Conservation (phyloP, 2,888 invertebrate species). For the Heliothis peltigera region DNA sequence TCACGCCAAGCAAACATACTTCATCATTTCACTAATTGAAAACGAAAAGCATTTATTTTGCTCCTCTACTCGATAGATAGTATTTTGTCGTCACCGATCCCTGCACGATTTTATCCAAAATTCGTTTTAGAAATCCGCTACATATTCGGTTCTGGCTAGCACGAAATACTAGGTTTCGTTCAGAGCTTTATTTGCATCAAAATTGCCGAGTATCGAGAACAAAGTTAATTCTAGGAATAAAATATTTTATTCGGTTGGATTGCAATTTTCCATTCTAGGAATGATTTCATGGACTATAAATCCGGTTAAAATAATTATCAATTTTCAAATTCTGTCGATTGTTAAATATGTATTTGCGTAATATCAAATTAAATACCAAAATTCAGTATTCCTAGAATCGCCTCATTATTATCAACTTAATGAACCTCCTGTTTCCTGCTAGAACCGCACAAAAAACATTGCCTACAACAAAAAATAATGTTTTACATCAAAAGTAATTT, state of each 20-base stretch:
- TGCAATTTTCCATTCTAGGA: constrained; percentile 18
- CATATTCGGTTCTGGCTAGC: not conserved
- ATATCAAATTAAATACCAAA: too few relatives aligned
- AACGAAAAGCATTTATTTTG: too few relatives aligned
- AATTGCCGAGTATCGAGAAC: constrained; percentile 15
- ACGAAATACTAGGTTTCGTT: constrained; percentile 4
- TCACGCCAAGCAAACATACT: too few relatives aligned
- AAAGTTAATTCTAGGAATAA: constrained; percentile 16
- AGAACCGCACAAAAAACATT: not conserved
- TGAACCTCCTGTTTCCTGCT: constrained; percentile 1
- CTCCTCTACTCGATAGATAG: not conserved
- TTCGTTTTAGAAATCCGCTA: not conserved
- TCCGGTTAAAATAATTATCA: too few relatives aligned
- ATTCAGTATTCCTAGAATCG: too few relatives aligned
- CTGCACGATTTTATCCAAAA: not conserved
- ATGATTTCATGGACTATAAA: constrained; percentile 14
- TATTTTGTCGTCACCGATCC: not conserved
- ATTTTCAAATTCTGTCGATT: not conserved
- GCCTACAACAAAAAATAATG: not conserved
- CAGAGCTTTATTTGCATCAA: constrained; percentile 28
- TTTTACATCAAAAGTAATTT: constrained; percentile 25
- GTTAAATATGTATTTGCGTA: too few relatives aligned
- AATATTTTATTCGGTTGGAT: constrained; percentile 25
- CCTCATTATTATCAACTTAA: not conserved
- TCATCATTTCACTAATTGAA: too few relatives aligned